Conservation (phyloP, 2,888 invertebrate genomes). For the Pteria penguin region DNA sequence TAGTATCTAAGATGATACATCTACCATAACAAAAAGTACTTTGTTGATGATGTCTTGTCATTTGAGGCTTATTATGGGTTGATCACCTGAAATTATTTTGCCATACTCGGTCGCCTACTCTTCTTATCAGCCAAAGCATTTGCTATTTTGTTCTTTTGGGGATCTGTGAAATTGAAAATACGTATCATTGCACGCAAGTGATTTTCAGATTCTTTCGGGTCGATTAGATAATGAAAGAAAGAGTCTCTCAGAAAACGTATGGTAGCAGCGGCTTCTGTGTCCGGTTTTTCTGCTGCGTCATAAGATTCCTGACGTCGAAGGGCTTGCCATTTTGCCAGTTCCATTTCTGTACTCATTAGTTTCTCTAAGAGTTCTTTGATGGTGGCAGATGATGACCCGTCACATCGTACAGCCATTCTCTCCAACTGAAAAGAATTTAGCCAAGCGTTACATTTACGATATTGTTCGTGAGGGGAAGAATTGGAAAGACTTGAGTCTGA, state of each 20-base stretch:
- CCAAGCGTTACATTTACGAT: no score
- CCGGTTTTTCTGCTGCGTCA: constrained; percentile 66
- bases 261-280: constrained; percentile 72
- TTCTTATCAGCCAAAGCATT: constrained; percentile 17
- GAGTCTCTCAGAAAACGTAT: constrained; percentile 74
- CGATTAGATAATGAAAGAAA: constrained; percentile 75
- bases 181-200: constrained; percentile 75
- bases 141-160: constrained; percentile 67
- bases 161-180: constrained; percentile 72
- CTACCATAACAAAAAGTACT: no score
- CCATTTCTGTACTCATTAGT: constrained; percentile 69
- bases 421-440: constrained; percentile 71
- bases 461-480: no score
- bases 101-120: constrained; percentile 19
- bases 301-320: constrained; percentile 70
- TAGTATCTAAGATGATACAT: no score
- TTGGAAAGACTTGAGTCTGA: no score
- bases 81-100: no score
- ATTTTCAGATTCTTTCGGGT: constrained; percentile 59
- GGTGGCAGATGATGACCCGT: constrained; percentile 54
- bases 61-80: no score
- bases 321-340: constrained; percentile 77
- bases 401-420: constrained; percentile 58
- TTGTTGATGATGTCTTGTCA: no score
- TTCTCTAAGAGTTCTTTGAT: constrained; percentile 71